phyloP scores from a whole-genome alignment of 1,140 invertebrate genomes.

The Hypsibius dujardini region DNA sequence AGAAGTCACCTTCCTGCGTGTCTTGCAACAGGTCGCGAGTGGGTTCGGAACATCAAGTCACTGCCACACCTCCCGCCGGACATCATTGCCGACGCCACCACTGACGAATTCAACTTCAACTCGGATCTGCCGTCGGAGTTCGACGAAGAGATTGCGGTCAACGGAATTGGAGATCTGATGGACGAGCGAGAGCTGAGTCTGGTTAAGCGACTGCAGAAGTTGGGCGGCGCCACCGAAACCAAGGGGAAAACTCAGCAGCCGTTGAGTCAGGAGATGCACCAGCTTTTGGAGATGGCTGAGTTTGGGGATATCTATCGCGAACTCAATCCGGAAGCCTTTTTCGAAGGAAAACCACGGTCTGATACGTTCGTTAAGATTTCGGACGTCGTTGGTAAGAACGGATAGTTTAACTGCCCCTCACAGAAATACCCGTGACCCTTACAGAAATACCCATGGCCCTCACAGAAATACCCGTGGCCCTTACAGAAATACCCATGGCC shows the following conservation, averaged over 20 bases:
- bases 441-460: no score
- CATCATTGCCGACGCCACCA: not conserved
- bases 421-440: no score
- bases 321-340: not conserved
- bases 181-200: not conserved
- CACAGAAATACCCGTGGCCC: no score
- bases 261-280: not conserved
- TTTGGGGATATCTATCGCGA: constrained; percentile 6
- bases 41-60: not conserved
- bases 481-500: no score
- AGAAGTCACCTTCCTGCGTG: not conserved
- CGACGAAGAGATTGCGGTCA: not conserved
- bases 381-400: not conserved
- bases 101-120: not conserved
- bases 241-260: not conserved
- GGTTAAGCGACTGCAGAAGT: not conserved
- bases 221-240: not conserved
- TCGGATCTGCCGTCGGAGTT: not conserved
- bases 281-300: not conserved
- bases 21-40: constrained; percentile 2
- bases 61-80: not conserved
- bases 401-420: no score
- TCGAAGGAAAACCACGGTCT: constrained; percentile 23
- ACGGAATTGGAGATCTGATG: not conserved
- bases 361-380: not conserved